Conservation (phyloP, 2,113 vertebrate genomes). For the Triplophysa dalaica region DNA sequence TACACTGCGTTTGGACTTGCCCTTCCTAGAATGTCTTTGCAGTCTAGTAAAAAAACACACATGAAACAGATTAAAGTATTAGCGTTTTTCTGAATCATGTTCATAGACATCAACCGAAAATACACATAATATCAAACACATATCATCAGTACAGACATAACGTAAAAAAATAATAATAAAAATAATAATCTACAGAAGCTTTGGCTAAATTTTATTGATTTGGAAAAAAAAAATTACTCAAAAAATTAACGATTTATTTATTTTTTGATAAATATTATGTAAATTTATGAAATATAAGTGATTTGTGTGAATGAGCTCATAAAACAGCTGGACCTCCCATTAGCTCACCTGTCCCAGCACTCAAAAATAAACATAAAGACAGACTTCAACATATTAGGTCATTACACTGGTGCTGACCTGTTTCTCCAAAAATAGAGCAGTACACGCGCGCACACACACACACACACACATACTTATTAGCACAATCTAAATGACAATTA, state of each 20-base stretch:
- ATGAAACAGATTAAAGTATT: background rate
- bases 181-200: no score
- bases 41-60: background rate
- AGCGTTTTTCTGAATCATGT: no score
- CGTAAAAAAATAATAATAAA: no score
- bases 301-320: background rate
- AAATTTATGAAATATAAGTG: background rate
- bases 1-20: conserved; percentile 10
- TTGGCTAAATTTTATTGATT: no score
- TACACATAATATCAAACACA: no score
- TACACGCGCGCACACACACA: background rate
- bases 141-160: no score
- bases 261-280: background rate
- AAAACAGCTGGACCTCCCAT: conserved; percentile 37
- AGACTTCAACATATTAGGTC: conserved; percentile 43
- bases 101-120: no score
- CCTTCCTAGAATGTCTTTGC: conserved; percentile 16
- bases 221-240: background rate
- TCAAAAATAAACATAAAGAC: conserved; percentile 23
- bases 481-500: no score
- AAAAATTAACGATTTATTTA: no score
- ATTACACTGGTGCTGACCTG: no score
- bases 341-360: conserved; percentile 16
- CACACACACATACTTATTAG: no score
- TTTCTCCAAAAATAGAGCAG: background rate